These are phyloP conservation scores for Congeria kusceri DNA, from an alignment of 2,888 invertebrate species.

Conservation along the genomic window DNA sequence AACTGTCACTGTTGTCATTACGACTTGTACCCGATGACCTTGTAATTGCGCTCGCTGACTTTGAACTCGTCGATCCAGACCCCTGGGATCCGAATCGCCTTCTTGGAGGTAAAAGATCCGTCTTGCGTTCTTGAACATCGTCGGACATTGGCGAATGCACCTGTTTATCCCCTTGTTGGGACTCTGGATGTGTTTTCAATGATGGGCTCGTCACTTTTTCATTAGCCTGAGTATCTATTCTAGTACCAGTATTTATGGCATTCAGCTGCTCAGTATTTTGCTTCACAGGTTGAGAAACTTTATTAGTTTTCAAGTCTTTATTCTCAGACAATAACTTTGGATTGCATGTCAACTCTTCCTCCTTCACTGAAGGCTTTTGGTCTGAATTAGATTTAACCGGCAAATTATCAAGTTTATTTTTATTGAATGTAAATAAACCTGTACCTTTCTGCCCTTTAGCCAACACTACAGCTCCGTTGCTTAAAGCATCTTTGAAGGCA, in stretches of 20 bases:
- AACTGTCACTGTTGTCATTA: constrained; percentile 33
- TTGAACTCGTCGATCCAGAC: constrained; percentile 27
- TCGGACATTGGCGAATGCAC: too few species aligned
- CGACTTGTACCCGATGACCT: constrained; percentile 21
- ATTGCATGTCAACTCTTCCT: too few species aligned
- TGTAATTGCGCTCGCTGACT: constrained; percentile 19
- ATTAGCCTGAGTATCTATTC: not conserved
- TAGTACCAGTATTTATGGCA: not conserved
- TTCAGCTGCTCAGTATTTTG: not conserved
- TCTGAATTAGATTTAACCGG: too few species aligned
- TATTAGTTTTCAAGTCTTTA: not conserved
- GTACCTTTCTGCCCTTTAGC: not conserved
- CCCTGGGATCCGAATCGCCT: constrained; percentile 32
- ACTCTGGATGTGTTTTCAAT: not conserved
- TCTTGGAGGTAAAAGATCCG: not conserved
- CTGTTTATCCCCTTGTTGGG: not conserved
- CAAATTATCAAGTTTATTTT: not conserved
- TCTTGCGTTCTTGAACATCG: not conserved
- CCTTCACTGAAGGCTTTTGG: not conserved
- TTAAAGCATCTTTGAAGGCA: constrained; percentile 1
- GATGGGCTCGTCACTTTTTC: not conserved
- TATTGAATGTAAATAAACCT: not conserved
- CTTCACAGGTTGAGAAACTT: not conserved
- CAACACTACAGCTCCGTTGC: not conserved
- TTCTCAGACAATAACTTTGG: not conserved